Conservation (phyloP, 1,140 invertebrate genomes). For the Micrasema minimum region DNA sequence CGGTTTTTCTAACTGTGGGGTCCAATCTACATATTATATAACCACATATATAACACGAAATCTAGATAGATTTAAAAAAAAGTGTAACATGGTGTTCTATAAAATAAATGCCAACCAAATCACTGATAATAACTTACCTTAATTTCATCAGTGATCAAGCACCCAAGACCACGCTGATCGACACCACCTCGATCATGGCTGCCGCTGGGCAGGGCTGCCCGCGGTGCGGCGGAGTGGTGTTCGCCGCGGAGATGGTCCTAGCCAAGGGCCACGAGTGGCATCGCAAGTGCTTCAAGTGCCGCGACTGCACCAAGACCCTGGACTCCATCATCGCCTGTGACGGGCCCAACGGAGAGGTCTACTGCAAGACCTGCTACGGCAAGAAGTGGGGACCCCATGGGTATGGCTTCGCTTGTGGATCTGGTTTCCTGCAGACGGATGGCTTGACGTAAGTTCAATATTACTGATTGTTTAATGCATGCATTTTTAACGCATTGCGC, state of each 20-base stretch:
- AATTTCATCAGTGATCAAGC: constrained; percentile 69
- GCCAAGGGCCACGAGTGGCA: constrained; percentile 94
- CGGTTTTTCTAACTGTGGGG: too few species aligned
- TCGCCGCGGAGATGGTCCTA: constrained; percentile 89
- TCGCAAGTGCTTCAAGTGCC: constrained; percentile 98
- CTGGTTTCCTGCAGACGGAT: constrained; percentile 91
- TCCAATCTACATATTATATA: too few species aligned
- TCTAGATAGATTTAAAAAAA: too few species aligned
- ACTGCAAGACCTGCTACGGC: constrained; percentile 92
- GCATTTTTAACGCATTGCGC: too few species aligned
- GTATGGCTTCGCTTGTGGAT: constrained; percentile 94
- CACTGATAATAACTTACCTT: too few species aligned
- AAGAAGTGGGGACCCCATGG: constrained; percentile 95
- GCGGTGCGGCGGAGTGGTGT: constrained; percentile 89
- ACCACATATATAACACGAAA: too few species aligned
- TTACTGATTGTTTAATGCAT: too few species aligned
- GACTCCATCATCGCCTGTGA: constrained; percentile 95
- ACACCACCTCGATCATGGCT: constrained; percentile 83
- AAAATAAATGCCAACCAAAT: too few species aligned
- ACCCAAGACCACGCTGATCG: constrained; percentile 78
- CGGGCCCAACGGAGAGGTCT: constrained; percentile 89
- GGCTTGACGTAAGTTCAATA: constrained; percentile 79
- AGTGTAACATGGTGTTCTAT: too few species aligned
- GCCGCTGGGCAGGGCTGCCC: constrained; percentile 88
- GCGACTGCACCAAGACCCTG: constrained; percentile 89